Base-by-base conservation (phyloP, 2,113 vertebrate genomes). In the Azemiops feae region DNA sequence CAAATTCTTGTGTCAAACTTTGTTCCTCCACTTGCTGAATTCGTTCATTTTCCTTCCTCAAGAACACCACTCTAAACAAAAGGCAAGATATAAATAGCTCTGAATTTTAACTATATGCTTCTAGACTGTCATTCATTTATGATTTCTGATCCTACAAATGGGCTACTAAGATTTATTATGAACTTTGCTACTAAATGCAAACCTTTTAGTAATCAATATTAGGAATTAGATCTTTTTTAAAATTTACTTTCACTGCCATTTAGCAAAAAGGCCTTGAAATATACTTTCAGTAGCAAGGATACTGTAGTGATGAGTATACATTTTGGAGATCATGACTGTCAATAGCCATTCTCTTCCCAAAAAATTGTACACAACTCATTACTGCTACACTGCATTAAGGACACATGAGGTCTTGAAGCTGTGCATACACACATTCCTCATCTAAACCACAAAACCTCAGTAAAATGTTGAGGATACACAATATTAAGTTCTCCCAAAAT, bases 21-120 rank as follows among this genome's bases (percentile, higher is more conserved):
- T 45, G 90, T 9, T 92, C 91, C 30, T 92, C 88, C 43, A 12
- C 74, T 88, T 89, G 54, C 8, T 87, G 12, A 39, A 57, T 91
- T 9, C 39, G 81, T 88, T 91, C 93, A 60, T 92, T 39, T 69
- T 89, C 50, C 43, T 47, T 92, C 34, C 22, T 86, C 93, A 74
- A 91, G 4, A 60, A 14, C 55, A 55, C 86, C 9, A 34, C n/a
- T 50, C 94, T 95, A 81, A 34, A 53, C 4, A 92, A 90, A 92
- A 30, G 47, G 20, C n/a, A 92, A 53, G 22, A 23, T 6, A 25
- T 18, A 23, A 43, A 4, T 22, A 89, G 30, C 58, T 87, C 39
- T 57, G 22, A 87, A 55, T 43, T 74, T 89, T 4, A 52, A 34
- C 60, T 86, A 53, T 47, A 12, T 47, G 9, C 14, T 53, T 88